phyloP scores from a whole-genome alignment of 2,113 vertebrate species.

The Opisthocomus hoazin region DNA sequence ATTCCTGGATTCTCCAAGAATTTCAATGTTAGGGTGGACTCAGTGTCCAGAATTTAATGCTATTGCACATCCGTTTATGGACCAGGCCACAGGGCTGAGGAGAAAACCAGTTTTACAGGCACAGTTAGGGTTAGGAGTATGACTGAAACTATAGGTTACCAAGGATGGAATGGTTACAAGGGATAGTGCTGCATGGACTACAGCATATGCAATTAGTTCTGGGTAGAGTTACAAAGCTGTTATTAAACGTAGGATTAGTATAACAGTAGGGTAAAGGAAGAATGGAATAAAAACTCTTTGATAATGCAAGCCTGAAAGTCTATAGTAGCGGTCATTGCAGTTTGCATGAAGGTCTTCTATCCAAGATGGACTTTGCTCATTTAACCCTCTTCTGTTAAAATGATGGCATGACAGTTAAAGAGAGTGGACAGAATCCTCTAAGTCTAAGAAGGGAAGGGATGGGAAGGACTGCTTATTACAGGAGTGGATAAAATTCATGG shows the following conservation, averaged over 20 bases:
- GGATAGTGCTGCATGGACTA: not conserved
- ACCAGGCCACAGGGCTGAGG: too few relatives aligned
- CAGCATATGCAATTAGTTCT: not conserved
- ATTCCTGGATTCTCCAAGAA: not conserved
- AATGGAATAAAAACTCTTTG: not conserved
- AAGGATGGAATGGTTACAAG: not conserved
- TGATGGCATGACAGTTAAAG: not conserved
- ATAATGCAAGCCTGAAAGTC: not conserved
- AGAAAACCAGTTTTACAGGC: not conserved
- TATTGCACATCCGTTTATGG: not conserved
- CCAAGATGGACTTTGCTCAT: not conserved
- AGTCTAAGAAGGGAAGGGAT: not conserved
- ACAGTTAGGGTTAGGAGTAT: not conserved
- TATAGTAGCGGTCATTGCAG: not conserved
- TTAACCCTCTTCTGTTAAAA: not conserved
- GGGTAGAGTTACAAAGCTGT: not conserved
- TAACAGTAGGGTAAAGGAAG: not conserved
- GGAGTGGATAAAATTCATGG: not conserved
- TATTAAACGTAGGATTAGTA: not conserved
- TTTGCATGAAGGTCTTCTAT: not conserved
- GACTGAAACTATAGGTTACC: not conserved
- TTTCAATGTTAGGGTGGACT: not conserved
- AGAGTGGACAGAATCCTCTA: not conserved
- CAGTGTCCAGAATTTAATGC: not conserved
- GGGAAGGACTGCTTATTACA: not conserved